phyloP scores from a whole-genome alignment of 1,140 invertebrate species.

The Euborellia annulipes region DNA sequence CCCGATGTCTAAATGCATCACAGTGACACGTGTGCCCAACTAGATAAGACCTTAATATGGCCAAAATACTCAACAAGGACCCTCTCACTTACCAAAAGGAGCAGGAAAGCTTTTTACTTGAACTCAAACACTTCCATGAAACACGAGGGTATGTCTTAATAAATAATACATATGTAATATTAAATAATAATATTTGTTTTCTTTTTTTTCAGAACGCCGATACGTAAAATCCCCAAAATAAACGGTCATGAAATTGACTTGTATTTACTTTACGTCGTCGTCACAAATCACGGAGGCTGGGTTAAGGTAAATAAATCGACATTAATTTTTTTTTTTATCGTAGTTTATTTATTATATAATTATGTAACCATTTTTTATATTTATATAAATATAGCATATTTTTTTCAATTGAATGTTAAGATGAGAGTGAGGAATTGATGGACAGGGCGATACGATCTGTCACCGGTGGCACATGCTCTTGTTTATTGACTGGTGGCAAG shows the following conservation, averaged over 20 bases:
- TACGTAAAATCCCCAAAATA: slow-evolving; percentile 58
- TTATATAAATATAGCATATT: too few relatives aligned
- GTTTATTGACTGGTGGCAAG: too few relatives aligned
- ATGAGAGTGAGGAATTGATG: too few relatives aligned
- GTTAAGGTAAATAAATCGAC: slow-evolving; percentile 67
- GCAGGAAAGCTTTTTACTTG: slow-evolving; percentile 56
- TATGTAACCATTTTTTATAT: too few relatives aligned
- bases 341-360: too few relatives aligned
- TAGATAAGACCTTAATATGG: slow-evolving; percentile 32
- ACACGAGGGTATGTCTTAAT: slow-evolving; percentile 53
- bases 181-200: too few relatives aligned
- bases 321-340: too few relatives aligned
- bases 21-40: slow-evolving; percentile 14
- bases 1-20: slow-evolving; percentile 16
- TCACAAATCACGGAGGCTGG: slow-evolving; percentile 82
- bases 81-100: slow-evolving; percentile 50
- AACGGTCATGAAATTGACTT: slow-evolving; percentile 81
- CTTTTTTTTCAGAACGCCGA: slow-evolving; percentile 58
- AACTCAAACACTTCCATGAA: slow-evolving; percentile 68
- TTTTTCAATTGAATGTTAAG: too few relatives aligned
- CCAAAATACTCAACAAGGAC: slow-evolving; percentile 53
- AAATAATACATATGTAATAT: too few relatives aligned
- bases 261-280: slow-evolving; percentile 74
- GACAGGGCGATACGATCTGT: too few relatives aligned
- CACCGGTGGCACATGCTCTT: too few relatives aligned